Evolutionary conservation across 2,797 vertebrate species (phyloP), one percentile per base, ranked within the genome.

Genomic region (Cynodonichthys magdalenae): DNA sequence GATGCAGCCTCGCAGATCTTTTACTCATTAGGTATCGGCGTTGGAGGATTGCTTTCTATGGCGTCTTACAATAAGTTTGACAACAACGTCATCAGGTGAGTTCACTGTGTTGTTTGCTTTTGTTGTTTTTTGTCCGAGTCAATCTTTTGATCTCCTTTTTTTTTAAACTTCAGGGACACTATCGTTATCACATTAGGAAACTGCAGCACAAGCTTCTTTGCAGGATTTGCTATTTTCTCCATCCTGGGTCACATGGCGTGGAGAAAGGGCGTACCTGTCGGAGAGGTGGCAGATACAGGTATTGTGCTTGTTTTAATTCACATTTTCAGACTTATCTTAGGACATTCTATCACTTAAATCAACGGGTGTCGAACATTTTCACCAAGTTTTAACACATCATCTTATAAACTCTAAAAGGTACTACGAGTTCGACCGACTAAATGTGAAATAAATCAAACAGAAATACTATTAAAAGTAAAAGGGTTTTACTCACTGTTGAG

Each of bases 61-160:
- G 94, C 94, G 4, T 95, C 94, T 17, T 95, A 95, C 75, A 95
- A 95, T 71, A 94, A 93, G 83, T 95, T 95, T 75, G 92, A 95
- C 89, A 95, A 95, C 86, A 95, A 95, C 34, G 94, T 95, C 49
- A 93, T 95, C 77, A 92, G 94, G 94, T 95, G 20, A 62, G 84
- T 68, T 49, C 46, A 15, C 6, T 39, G n/a, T 24, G 24, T 24
- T 24, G 24, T 24, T 24, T 24, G 24, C 24, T 24, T 62, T 5
- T 48, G 11, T 46, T 48, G 46, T 19, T 48, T 10, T 14, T 19
- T 2, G 4, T 7, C 41, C 10, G 9, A 27, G 11, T 6, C 7
- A 8, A n/a, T 52, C 15, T 75, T 5, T 58, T 68, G 14, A 68
- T 42, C 1, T 0, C 8, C 0, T 20, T 63, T 15, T 49, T 59